Evolutionary conservation across 2,888 invertebrate species (phyloP).

Genomic region (Hipparchia semele): DNA sequence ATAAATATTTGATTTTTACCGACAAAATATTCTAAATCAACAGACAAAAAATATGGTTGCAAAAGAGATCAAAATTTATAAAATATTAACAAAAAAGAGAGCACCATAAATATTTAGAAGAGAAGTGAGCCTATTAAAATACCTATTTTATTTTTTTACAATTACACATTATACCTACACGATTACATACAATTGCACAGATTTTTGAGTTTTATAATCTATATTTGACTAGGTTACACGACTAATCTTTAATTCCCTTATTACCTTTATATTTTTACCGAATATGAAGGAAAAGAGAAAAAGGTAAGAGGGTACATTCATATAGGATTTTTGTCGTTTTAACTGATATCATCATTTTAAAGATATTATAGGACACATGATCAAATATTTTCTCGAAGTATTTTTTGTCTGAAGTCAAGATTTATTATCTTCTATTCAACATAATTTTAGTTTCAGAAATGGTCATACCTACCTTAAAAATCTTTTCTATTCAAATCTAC

Average conservation of each 20-base stretch:
- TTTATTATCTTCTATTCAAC: no score
- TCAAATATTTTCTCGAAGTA: no score
- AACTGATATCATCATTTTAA: no score
- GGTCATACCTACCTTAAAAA: neutral
- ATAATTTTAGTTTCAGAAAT: no score
- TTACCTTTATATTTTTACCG: conserved; percentile 64
- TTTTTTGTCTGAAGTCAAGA: no score
- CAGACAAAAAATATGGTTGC: neutral
- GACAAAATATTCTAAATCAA: conserved; percentile 7
- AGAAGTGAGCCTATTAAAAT: conserved; percentile 54
- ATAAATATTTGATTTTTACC: neutral
- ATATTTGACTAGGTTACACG: conserved; percentile 31
- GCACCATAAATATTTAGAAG: conserved; percentile 55
- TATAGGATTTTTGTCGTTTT: conserved; percentile 21
- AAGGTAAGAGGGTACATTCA: conserved; percentile 13
- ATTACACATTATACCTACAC: neutral
- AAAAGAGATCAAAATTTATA: conserved; percentile 39
- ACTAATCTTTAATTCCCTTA: conserved; percentile 50
- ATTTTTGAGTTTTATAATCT: conserved; percentile 8
- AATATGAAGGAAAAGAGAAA: conserved; percentile 73
- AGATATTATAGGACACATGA: no score
- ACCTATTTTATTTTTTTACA: conserved; percentile 4
- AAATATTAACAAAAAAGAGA: conserved; percentile 48
- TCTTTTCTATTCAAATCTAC: conserved; percentile 15
- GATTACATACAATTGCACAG: conserved; percentile 7